Evolutionary conservation across 2,888 invertebrate species (phyloP), one percentile per base, ranked within the genome.

Genomic region (Agrotis puta): DNA sequence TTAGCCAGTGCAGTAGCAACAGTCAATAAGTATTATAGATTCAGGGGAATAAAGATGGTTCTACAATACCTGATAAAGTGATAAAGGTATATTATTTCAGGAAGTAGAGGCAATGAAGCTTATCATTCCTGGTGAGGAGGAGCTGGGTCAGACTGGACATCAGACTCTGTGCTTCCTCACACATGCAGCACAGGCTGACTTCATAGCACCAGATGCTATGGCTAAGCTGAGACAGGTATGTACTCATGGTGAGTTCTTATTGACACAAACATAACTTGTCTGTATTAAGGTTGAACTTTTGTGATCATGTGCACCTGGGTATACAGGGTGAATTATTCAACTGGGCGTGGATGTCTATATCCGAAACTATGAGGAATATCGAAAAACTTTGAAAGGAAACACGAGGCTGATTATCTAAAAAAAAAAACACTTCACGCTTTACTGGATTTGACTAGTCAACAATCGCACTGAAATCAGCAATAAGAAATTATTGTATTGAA

Each of bases 131-230:
- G 99, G 98, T 18, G 99, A 99, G 91, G 99, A 99, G 91, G 99
- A 99, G 91, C 97, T 98, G 64, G 98, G 98, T 1, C 98, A 99
- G 92, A 97, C 97, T 88, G 98, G 98, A 78, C 98, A 98, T 91
- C 98, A 99, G 95, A 98, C 98, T 7, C 97, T 99, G 94, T 99
- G 99, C 92, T 99, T 99, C 92, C 97, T 99, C 16, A 98, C 98
- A 67, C 98, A 98, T 90, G 98, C 98, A 86, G 97, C 98, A 67
- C 98, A 98, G 94, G 98, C 98, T 84, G 99, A 99, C 89, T 99
- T 99, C 91, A 99, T 99, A 89, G 98, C 99, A 6, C 98, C 99
- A 6, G 99, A 99, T 94, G 99, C 99, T 24, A 99, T 99, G 98
- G 98, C 99, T 48, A 99, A 99, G 92, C 94, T 99, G 64, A 97